These are phyloP conservation scores for Drosophila leonis DNA, from an alignment of 2,888 invertebrate species.

Conservation along the genomic window DNA sequence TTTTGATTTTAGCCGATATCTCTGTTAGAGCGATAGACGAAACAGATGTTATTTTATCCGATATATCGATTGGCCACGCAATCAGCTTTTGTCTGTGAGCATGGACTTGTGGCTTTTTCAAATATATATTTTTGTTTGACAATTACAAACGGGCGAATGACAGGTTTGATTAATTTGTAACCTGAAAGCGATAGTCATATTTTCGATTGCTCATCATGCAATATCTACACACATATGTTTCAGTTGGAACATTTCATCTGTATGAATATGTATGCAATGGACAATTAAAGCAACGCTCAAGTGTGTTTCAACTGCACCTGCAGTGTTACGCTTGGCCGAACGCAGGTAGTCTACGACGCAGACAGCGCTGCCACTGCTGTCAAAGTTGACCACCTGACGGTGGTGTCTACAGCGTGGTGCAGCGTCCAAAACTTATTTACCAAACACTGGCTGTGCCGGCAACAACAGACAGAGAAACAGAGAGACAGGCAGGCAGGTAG, in stretches of 20 bases:
- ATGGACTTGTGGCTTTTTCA: neutral
- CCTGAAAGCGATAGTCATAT: neutral
- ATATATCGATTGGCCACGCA: constrained; percentile 14
- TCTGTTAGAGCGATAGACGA: constrained; percentile 7
- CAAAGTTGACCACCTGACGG: constrained; percentile 26
- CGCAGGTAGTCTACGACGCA: constrained; percentile 10
- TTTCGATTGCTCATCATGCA: neutral
- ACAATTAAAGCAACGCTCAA: neutral
- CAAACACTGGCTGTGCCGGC: constrained; percentile 16
- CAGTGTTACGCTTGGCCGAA: constrained; percentile 34
- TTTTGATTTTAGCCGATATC: constrained; percentile 20
- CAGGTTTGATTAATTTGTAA: neutral
- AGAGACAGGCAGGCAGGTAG: neutral
- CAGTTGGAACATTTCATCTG: neutral
- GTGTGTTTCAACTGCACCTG: constrained; percentile 8
- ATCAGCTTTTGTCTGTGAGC: constrained; percentile 11
- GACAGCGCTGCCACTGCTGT: constrained; percentile 39
- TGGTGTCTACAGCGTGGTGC: constrained; percentile 26
- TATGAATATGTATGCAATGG: neutral
- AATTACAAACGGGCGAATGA: neutral
- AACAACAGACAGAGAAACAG: constrained; percentile 5
- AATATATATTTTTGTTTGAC: neutral
- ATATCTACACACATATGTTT: neutral
- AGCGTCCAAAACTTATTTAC: constrained; percentile 20
- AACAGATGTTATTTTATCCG: neutral